Evolutionary conservation across 2,888 invertebrate species (phyloP).

Genomic region (Dilophus febrilis): DNA sequence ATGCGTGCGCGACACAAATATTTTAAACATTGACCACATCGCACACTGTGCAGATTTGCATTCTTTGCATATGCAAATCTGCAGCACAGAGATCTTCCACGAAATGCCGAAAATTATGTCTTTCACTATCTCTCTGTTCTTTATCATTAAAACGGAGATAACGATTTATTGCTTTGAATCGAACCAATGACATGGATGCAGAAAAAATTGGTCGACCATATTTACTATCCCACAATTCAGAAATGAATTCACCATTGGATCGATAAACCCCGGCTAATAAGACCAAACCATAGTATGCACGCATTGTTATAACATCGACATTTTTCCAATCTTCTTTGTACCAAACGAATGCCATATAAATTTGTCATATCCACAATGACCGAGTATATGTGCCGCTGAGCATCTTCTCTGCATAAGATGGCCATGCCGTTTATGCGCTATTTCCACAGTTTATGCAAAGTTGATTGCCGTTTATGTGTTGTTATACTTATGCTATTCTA

Average conservation of each 20-base stretch:
- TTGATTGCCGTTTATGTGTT: too few relatives aligned
- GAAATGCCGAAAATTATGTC: too few relatives aligned
- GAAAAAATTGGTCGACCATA: conserved; percentile 8
- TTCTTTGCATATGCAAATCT: too few relatives aligned
- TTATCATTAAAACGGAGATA: conserved; percentile 6
- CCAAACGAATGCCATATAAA: not conserved
- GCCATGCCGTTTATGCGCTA: too few relatives aligned
- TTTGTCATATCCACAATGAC: not conserved
- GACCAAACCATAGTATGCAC: not conserved
- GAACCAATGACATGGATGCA: conserved; percentile 6
- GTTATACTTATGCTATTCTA: too few relatives aligned
- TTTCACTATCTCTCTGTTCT: not conserved
- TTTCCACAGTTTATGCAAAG: too few relatives aligned
- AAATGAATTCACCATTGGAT: conserved; percentile 6
- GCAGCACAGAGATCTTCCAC: too few relatives aligned
- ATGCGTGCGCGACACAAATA: too few relatives aligned
- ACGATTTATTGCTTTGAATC: not conserved
- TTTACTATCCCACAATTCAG: conserved; percentile 4
- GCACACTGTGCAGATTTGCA: too few relatives aligned
- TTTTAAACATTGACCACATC: too few relatives aligned
- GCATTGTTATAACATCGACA: not conserved
- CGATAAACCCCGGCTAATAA: conserved; percentile 1
- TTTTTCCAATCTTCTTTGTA: not conserved
- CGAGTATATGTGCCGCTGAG: too few relatives aligned
- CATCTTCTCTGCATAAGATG: too few relatives aligned